Evolutionary conservation across 2,888 invertebrate species (phyloP), one percentile per base, ranked within the genome.

Genomic region (Pristionchus mayeri): DNA sequence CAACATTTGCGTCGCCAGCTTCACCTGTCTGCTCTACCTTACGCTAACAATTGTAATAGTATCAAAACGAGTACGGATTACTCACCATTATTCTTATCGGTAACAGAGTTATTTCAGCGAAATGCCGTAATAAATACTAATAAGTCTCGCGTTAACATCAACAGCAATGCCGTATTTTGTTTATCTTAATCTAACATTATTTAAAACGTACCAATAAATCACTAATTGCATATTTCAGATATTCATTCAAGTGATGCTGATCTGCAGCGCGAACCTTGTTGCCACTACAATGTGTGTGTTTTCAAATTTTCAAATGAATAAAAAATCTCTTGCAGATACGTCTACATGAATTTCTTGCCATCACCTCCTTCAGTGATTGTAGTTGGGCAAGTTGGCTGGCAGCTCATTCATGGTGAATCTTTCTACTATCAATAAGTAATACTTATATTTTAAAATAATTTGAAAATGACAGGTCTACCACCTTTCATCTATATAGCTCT

Each of bases 311-410:
- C 34, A 37, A 71, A 44, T 44, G 44, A 44, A 9, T 44, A n/a
- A n/a, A n/a, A 9, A 9, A 44, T 9, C 6, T 9, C 6, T 9
- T 71, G 18, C 71, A 71, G 71, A 0, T 71, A 71, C 40, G 71
- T 71, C 7, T 71, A 71, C 71, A 71, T 71, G 71, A 71, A 71
- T 24, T 71, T 71, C 71, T 24, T 71, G n/a, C 71, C 71, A 1
- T n/a, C 71, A 11, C 71, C 71, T 44, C 71, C 71, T 9, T n/a
- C 21, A 30, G 71, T 71, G 44, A 71, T 71, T 24, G 40, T 71
- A 6, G 71, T 40, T 3, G 71, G 71, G n/a, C 71, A 71, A 71
- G 71, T 71, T 18, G 71, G 40, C 6, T 71, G 71, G 71, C 71
- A 71, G 71, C 71, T 71, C 21, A 71, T 40, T n/a, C 71, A 71